phyloP scores from a whole-genome alignment of 2,888 invertebrate species.

The Sinhomidia bicolor region DNA sequence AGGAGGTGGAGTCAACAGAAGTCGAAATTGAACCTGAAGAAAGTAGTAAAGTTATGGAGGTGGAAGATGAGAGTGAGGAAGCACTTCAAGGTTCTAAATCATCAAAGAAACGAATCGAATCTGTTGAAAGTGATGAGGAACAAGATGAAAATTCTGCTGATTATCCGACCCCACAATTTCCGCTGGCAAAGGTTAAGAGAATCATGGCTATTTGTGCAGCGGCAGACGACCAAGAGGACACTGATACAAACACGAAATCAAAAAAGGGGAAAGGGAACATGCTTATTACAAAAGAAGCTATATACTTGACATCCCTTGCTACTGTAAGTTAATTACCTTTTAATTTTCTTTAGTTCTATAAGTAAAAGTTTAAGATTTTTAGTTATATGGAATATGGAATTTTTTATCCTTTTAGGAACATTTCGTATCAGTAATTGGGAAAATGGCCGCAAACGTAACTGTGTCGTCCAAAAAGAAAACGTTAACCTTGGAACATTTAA shows the following conservation, averaged over 20 bases:
- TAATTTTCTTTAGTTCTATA: neutral
- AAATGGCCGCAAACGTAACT: constrained; percentile 64
- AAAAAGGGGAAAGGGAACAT: constrained; percentile 45
- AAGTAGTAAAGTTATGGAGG: neutral
- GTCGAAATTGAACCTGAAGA: neutral
- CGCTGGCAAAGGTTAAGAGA: constrained; percentile 35
- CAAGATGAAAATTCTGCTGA: neutral
- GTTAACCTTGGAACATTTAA: constrained; percentile 69
- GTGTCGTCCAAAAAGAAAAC: constrained; percentile 70
- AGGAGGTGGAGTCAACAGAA: neutral
- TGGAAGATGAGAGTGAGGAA: neutral
- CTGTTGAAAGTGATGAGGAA: constrained; percentile 24
- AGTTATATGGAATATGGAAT: neutral
- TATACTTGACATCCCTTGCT: constrained; percentile 53
- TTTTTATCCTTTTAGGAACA: constrained; percentile 60
- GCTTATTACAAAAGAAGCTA: constrained; percentile 54
- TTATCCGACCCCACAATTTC: constrained; percentile 27
- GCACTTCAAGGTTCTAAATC: neutral
- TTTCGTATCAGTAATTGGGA: constrained; percentile 66
- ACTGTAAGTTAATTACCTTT: constrained; percentile 45
- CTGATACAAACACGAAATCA: neutral
- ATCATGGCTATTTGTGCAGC: constrained; percentile 56
- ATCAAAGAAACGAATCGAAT: neutral
- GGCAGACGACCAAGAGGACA: constrained; percentile 38
- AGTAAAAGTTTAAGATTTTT: neutral